Evolutionary conservation across 2,797 vertebrate genomes (phyloP).

Genomic region (Vultur gryphus): DNA sequence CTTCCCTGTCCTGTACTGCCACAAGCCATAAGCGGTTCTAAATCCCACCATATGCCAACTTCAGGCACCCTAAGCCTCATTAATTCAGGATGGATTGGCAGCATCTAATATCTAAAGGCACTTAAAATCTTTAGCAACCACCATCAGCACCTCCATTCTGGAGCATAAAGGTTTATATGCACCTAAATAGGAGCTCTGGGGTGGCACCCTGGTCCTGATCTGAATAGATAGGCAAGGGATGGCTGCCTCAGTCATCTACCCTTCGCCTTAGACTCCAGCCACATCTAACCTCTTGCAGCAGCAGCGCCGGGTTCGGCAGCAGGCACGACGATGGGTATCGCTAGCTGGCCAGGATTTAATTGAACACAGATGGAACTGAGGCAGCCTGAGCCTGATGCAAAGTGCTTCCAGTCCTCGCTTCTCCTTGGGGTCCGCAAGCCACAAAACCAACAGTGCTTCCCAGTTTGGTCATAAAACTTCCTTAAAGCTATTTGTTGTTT

Average conservation of each 20-base stretch:
- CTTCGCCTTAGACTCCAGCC: not conserved
- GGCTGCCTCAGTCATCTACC: not conserved
- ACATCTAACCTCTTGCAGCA: not conserved
- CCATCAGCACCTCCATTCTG: not conserved
- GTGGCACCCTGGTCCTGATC: not conserved
- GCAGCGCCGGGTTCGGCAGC: not conserved
- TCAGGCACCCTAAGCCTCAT: not conserved
- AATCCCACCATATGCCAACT: not conserved
- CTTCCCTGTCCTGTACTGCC: not conserved
- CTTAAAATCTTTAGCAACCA: not conserved
- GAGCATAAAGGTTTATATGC: not conserved
- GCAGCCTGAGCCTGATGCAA: not conserved
- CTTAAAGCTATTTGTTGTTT: not conserved
- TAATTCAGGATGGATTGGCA: not conserved
- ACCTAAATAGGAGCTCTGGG: not conserved
- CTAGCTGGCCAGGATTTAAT: not conserved
- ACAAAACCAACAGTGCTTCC: not conserved
- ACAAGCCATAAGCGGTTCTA: not conserved
- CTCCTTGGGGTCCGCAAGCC: not conserved
- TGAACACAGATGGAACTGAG: slow-evolving; percentile 24
- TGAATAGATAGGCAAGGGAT: not conserved
- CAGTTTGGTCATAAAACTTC: not conserved
- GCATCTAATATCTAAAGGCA: not conserved
- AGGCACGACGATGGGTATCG: not conserved
- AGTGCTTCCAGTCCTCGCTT: not conserved